Base-by-base conservation (phyloP, 35 echinoderm and acorn worm species). In the Ophioderma brevispina region DNA sequence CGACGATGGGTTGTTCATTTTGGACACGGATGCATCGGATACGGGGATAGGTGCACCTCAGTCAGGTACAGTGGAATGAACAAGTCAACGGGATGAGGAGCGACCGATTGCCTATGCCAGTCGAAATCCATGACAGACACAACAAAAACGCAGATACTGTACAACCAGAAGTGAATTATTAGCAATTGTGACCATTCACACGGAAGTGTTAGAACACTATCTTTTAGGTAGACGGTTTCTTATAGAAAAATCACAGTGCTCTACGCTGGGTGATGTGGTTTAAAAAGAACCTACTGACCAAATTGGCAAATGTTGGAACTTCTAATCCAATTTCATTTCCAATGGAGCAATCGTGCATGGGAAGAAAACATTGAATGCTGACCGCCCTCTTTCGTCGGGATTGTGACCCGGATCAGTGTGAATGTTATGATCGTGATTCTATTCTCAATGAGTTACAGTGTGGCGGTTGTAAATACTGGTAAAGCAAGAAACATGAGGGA, bases 11-110 rank as follows among this genome's bases (percentile, higher is more conserved):
- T 41, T 38, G 5, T 93, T 87, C 39, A 90, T 97, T 38, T 38
- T 97, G 0, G 95, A 97, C 36, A 93, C 95, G 0, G 95, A 97
- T 84, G 91, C 95, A 18, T 86, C 75, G 0, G 78, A 92, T 32
- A 64, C 21, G 30, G 95, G 52, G 18, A 91, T 92, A 11, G 94
- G 94, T 14, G 79, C 78, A 0, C 75, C 39, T 96, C 21, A 89
- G 90, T 11, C 87, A 96, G 37, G 55, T 0, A 17, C 94, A 96
- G 42, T 91, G 81, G 52, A 70, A 70, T 32, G 81, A 96, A 34
- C 78, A 88, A 84, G 1, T 28, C 80, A 89, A 32, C 0, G 43
- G 0, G 46, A 78, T 13, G 89, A 89, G 63, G 94, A 96, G 76
- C 13, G 79, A 76, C 79, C 77, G 0, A 81, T 96, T 37, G 82